A percentile compares a stretch with the other conserved stretches of the same genome.
Conservation (phyloP, 2,113 vertebrate genomes). For the Catagonus wagneri region DNA sequence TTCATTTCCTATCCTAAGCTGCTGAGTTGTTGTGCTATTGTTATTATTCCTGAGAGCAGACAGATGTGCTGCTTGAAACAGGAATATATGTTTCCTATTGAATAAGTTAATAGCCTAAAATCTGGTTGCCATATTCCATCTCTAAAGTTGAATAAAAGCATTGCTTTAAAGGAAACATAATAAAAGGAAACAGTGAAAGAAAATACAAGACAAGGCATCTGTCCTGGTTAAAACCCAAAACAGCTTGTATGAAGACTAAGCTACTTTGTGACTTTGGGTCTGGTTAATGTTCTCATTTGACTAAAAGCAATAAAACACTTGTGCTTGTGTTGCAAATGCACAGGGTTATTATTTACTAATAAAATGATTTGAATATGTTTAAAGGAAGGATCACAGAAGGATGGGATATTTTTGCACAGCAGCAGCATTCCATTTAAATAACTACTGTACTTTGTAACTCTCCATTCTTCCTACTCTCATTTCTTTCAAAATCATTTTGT, state of each 20-base stretch:
- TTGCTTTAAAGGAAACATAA: conserved; percentile 69
- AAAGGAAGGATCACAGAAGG: conserved; percentile 49
- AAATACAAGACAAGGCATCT: conserved; percentile 65
- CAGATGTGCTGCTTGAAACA: conserved; percentile 71
- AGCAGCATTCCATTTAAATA: not conserved
- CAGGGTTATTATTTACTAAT: conserved; percentile 57
- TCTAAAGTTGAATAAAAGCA: conserved; percentile 59
- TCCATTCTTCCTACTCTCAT: not conserved
- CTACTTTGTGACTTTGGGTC: conserved; percentile 48
- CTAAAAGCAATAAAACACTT: conserved; percentile 51
- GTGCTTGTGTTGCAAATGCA: conserved; percentile 36
- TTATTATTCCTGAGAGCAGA: conserved; percentile 76
- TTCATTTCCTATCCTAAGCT: conserved; percentile 76
- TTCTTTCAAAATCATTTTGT: not conserved
- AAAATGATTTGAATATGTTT: conserved; percentile 56
- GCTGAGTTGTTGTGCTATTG: conserved; percentile 64
- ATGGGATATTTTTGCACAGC: conserved; percentile 1
- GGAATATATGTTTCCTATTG: conserved; percentile 64
- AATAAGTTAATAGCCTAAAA: conserved; percentile 65
- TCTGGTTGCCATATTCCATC: conserved; percentile 74
- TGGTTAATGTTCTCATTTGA: conserved; percentile 46
- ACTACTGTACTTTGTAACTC: not conserved
- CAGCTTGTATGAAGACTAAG: conserved; percentile 34
- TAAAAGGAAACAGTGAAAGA: conserved; percentile 77
- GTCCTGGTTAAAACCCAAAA: conserved; percentile 64